These are phyloP conservation scores for Sogatella furcifera DNA, from an alignment of 1,140 invertebrate species.

Conservation along the genomic window DNA sequence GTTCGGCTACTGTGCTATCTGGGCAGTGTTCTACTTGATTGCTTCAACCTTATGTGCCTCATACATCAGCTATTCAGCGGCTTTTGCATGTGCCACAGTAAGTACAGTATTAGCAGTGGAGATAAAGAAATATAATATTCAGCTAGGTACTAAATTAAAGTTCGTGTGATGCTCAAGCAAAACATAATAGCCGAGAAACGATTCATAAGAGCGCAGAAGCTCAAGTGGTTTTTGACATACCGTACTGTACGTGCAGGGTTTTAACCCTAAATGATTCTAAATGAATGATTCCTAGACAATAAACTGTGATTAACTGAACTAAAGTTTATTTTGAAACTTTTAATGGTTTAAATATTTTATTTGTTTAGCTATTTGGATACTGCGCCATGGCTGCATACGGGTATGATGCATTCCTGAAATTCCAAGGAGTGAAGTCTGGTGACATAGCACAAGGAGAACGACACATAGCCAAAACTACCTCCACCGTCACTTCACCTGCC, in stretches of 20 bases:
- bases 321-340: background rate
- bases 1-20: constrained; percentile 58
- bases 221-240: no score
- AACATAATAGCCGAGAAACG: no score
- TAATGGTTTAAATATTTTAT: constrained; percentile 13
- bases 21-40: constrained; percentile 58
- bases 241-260: no score
- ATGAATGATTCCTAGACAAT: background rate
- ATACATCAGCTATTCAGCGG: constrained; percentile 33
- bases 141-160: no score
- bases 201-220: no score
- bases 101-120: no score
- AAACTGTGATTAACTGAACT: background rate
- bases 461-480: constrained; percentile 19
- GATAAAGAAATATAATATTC: no score
- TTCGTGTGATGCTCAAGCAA: no score
- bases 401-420: constrained; percentile 67
- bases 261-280: no score
- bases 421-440: constrained; percentile 33
- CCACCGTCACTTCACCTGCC: constrained; percentile 14
- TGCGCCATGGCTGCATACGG: constrained; percentile 62
- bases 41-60: constrained; percentile 50
- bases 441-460: constrained; percentile 25
- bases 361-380: constrained; percentile 69
- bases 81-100: constrained; percentile 53